Percentiles rank a stretch among this genome's conserved stretches.
Conservation (phyloP, 2,888 invertebrate species). For the Euphydryas editha region DNA sequence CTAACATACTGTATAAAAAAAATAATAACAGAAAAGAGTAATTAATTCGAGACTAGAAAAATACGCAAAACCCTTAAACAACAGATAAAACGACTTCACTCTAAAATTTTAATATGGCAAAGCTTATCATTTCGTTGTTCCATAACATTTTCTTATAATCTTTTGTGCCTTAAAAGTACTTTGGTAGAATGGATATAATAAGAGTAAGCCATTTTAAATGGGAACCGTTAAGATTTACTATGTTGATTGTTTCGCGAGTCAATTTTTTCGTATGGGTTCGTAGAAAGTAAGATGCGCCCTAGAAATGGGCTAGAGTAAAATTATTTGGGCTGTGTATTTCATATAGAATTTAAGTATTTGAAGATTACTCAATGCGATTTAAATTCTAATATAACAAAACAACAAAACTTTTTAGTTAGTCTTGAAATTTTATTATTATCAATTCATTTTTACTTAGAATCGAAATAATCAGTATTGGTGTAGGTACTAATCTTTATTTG, state of each 20-base stretch:
- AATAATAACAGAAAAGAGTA: too few species aligned
- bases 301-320: slow-evolving; percentile 68
- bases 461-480: slow-evolving; percentile 4
- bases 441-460: slow-evolving; percentile 7
- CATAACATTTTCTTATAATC: slow-evolving; percentile 19
- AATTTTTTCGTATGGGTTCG: slow-evolving; percentile 59
- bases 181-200: neutral
- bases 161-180: slow-evolving; percentile 28
- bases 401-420: slow-evolving; percentile 36
- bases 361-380: slow-evolving; percentile 49
- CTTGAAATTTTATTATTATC: neutral
- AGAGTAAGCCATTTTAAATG: slow-evolving; percentile 12
- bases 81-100: neutral
- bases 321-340: slow-evolving; percentile 77
- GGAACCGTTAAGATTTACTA: slow-evolving; percentile 12
- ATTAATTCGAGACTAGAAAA: neutral
- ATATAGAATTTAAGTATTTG: slow-evolving; percentile 68
- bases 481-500: neutral
- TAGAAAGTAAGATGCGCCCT: slow-evolving; percentile 51
- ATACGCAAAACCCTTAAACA: neutral
- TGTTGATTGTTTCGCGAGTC: slow-evolving; percentile 52
- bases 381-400: slow-evolving; percentile 18
- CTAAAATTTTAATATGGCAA: neutral
- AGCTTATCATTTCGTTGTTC: neutral
- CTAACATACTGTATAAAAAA: too few species aligned